Evolutionary conservation across 2,113 vertebrate genomes (phyloP).

Genomic region (Hippopotamus amphibius): DNA sequence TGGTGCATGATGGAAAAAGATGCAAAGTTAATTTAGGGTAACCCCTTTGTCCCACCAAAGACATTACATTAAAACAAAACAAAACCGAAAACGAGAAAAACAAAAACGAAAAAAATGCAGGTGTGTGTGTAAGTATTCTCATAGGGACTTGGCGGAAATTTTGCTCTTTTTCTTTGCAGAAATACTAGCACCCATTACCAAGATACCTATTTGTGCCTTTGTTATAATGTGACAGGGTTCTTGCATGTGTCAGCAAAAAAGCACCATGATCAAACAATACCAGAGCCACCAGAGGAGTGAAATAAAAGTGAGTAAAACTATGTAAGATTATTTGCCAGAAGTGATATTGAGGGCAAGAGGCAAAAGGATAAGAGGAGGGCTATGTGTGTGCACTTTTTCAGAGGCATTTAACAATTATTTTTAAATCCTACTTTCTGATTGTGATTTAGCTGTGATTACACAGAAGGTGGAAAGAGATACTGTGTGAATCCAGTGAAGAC

Average conservation of each 20-base stretch:
- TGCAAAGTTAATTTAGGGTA: not conserved
- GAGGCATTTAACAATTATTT: not conserved
- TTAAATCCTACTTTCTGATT: not conserved
- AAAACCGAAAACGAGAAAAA: not conserved
- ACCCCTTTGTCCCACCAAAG: not conserved
- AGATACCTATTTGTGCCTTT: not conserved
- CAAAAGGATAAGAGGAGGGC: not conserved
- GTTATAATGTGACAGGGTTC: not conserved
- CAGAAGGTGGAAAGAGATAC: not conserved
- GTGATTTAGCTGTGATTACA: not conserved
- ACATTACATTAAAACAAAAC: not conserved
- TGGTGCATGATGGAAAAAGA: not conserved
- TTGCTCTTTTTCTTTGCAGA: conserved; percentile 27
- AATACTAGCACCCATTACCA: not conserved
- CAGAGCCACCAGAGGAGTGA: not conserved
- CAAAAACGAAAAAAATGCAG: not conserved
- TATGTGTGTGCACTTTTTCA: not conserved
- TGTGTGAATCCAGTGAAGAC: not conserved
- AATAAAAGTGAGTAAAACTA: not conserved
- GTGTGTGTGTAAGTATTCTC: not conserved
- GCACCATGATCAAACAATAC: not conserved
- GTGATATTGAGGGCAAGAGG: not conserved
- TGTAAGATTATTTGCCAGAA: conserved; percentile 8
- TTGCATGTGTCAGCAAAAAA: not conserved
- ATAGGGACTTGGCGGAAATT: not conserved